Evolutionary conservation across 2,888 invertebrate species (phyloP).

Genomic region (Nomada ruficornis): DNA sequence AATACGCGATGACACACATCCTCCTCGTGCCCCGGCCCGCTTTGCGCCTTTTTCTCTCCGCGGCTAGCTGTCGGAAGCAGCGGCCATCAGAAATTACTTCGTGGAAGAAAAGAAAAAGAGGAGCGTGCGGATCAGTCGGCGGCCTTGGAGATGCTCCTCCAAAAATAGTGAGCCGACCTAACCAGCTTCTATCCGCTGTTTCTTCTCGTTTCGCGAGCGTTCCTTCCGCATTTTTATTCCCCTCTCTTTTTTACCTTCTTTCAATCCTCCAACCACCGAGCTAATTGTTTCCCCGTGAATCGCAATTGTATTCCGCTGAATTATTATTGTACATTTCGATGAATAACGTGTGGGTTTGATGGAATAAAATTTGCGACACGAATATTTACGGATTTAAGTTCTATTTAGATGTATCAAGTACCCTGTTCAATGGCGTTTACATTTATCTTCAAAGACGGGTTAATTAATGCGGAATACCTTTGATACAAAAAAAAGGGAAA

Average conservation of each 20-base stretch:
- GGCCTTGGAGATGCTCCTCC: slow-evolving; percentile 75
- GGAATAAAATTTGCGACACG: too few species aligned
- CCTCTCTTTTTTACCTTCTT: not conserved
- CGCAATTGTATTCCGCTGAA: not conserved
- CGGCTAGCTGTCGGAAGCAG: slow-evolving; percentile 31
- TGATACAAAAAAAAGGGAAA: too few species aligned
- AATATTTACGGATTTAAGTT: too few species aligned
- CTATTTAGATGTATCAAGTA: too few species aligned
- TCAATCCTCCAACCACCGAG: not conserved
- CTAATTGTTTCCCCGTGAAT: not conserved
- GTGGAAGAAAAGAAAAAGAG: slow-evolving; percentile 49
- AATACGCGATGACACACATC: slow-evolving; percentile 21
- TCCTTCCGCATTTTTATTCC: slow-evolving; percentile 30
- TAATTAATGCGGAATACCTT: too few species aligned
- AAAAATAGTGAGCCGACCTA: slow-evolving; percentile 68
- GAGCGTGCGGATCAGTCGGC: slow-evolving; percentile 38
- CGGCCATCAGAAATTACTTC: slow-evolving; percentile 48
- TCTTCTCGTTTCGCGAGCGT: slow-evolving; percentile 22
- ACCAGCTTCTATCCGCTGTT: slow-evolving; percentile 21
- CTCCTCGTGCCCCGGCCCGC: not conserved
- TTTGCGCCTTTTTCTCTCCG: slow-evolving; percentile 27
- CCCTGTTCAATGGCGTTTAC: too few species aligned
- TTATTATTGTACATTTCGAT: not conserved
- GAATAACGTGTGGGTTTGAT: too few species aligned
- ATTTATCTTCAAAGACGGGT: too few species aligned